phyloP scores from a whole-genome alignment of 2,888 invertebrate species.

The Caenorhabditis wallacei region DNA sequence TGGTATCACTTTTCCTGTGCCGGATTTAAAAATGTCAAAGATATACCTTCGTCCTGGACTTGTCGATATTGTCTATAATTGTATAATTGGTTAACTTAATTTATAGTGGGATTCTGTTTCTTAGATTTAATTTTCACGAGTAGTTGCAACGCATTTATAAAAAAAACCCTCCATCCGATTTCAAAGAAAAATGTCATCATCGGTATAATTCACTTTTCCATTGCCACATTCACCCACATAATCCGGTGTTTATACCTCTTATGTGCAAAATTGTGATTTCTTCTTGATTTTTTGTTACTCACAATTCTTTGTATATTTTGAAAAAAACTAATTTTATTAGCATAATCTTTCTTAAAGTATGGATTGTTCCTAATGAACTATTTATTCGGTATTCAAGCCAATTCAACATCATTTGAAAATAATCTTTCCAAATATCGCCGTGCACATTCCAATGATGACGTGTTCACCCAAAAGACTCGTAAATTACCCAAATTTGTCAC shows the following conservation, averaged over 20 bases:
- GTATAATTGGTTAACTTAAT: no score
- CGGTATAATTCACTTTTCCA: neutral
- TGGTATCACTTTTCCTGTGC: conserved; percentile 24
- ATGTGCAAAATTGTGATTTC: conserved; percentile 15
- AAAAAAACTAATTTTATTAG: no score
- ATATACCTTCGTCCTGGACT: neutral
- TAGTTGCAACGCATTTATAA: neutral
- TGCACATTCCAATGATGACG: conserved; percentile 52
- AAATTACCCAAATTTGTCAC: conserved; percentile 48
- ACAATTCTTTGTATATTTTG: neutral
- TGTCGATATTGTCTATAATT: neutral
- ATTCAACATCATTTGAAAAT: conserved; percentile 52
- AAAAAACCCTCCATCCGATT: neutral
- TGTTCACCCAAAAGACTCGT: conserved; percentile 59
- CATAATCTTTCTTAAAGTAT: neutral
- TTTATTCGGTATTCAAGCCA: conserved; percentile 10
- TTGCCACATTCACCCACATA: neutral
- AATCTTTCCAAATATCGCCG: conserved; percentile 53
- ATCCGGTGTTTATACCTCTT: neutral
- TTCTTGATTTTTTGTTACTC: neutral
- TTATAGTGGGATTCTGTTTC: no score
- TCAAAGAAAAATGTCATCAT: neutral
- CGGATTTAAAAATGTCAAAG: conserved; percentile 3
- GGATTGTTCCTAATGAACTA: conserved; percentile 6
- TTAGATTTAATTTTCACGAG: neutral